phyloP scores from a whole-genome alignment of 1,140 invertebrate species.

The Pseudachorutes palmiensis region DNA sequence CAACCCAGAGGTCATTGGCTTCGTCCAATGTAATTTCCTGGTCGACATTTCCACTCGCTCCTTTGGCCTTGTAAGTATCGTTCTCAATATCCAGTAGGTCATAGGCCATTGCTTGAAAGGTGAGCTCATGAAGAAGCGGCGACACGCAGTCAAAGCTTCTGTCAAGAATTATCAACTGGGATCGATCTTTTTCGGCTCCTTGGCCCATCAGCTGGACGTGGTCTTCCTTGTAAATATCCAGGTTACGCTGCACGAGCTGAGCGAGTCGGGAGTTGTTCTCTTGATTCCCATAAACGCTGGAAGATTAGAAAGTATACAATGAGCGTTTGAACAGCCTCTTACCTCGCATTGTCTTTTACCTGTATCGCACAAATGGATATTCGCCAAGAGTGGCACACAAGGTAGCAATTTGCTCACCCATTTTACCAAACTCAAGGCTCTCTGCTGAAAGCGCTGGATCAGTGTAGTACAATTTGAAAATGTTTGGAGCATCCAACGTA shows the following conservation, averaged over 20 bases:
- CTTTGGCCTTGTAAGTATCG: slow-evolving; percentile 74
- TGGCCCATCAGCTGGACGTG: slow-evolving; percentile 91
- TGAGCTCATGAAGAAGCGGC: slow-evolving; percentile 71
- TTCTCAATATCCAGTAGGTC: slow-evolving; percentile 96
- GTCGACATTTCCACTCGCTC: slow-evolving; percentile 60
- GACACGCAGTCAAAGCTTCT: slow-evolving; percentile 88
- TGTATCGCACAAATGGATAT: slow-evolving; percentile 93
- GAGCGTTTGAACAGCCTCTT: background rate
- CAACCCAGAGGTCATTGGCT: slow-evolving; percentile 97
- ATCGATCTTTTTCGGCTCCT: slow-evolving; percentile 86
- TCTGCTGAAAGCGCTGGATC: slow-evolving; percentile 70
- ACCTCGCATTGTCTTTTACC: slow-evolving; percentile 46
- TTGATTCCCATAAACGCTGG: slow-evolving; percentile 58
- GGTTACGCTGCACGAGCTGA: slow-evolving; percentile 92
- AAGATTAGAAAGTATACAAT: slow-evolving; percentile 3
- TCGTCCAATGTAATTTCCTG: slow-evolving; percentile 98
- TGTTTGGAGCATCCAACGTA: slow-evolving; percentile 90
- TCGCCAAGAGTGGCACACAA: slow-evolving; percentile 97
- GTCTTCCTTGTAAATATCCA: slow-evolving; percentile 94
- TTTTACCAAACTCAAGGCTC: slow-evolving; percentile 55
- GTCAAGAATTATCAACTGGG: slow-evolving; percentile 93
- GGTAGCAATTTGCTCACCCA: slow-evolving; percentile 96
- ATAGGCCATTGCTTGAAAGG: slow-evolving; percentile 98
- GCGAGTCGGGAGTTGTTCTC: slow-evolving; percentile 94
- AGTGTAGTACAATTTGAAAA: slow-evolving; percentile 94